Conservation (phyloP, 2,888 invertebrate genomes). For the Latheticus oryzae region DNA sequence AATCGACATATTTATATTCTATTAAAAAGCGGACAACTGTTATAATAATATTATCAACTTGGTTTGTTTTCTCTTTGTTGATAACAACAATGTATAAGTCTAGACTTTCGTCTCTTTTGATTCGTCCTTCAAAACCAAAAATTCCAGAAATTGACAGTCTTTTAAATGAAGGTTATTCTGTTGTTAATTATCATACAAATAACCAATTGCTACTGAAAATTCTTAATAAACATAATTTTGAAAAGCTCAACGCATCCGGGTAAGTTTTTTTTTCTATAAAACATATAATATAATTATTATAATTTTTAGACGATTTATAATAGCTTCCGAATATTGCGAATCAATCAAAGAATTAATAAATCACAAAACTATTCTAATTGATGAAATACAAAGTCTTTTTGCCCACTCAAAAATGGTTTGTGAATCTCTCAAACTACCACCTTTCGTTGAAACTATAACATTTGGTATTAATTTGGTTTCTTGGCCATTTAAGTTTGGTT, state of each 20-base stretch:
- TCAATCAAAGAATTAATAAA: not conserved
- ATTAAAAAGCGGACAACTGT: no score
- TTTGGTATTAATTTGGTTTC: constrained; percentile 2
- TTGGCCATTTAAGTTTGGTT: constrained; percentile 9
- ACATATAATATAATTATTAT: not conserved
- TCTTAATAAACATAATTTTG: not conserved
- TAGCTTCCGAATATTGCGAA: not conserved
- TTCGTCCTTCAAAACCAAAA: constrained; percentile 1
- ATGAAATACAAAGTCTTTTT: constrained; percentile 3
- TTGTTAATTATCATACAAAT: not conserved
- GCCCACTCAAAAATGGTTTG: constrained; percentile 6
- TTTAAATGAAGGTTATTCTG: constrained; percentile 1
- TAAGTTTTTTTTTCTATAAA: not conserved
- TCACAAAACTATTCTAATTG: constrained; percentile 3
- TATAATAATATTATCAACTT: constrained; percentile 8
- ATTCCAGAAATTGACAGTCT: not conserved
- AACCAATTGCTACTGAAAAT: not conserved
- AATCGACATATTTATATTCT: no score
- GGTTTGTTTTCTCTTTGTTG: constrained; percentile 14
- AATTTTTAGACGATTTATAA: not conserved
- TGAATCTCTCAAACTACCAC: not conserved
- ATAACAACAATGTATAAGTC: constrained; percentile 3
- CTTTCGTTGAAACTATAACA: no score
- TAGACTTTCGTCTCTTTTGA: not conserved
- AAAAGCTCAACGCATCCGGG: not conserved